These are phyloP conservation scores for Lasioglossum lativentre DNA, from an alignment of 2,888 invertebrate genomes.

Conservation along the genomic window DNA sequence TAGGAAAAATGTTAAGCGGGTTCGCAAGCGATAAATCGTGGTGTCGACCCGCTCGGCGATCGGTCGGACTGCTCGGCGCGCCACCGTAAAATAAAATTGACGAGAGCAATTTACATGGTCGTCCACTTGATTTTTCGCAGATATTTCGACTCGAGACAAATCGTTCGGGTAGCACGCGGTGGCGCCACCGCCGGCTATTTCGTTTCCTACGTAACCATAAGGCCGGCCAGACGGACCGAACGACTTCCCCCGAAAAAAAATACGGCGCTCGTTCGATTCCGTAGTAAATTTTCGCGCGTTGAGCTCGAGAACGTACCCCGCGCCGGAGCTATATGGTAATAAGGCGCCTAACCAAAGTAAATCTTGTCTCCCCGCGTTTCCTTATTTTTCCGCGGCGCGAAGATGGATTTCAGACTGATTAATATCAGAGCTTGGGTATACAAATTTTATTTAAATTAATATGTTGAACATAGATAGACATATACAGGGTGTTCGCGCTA, in stretches of 20 bases:
- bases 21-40: constrained; percentile 26
- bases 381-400: constrained; percentile 33
- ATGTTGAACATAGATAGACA: too few relatives aligned
- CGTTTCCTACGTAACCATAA: constrained; percentile 35
- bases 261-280: constrained; percentile 33
- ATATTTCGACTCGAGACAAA: constrained; percentile 61
- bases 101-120: constrained; percentile 56
- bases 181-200: constrained; percentile 19
- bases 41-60: constrained; percentile 20
- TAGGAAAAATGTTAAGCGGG: constrained; percentile 10
- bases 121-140: constrained; percentile 58
- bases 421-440: constrained; percentile 23
- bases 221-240: constrained; percentile 30
- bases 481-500: too few relatives aligned
- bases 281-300: constrained; percentile 42
- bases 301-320: constrained; percentile 23
- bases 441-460: too few relatives aligned
- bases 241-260: constrained; percentile 13
- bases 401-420: constrained; percentile 38
- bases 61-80: constrained; percentile 11
- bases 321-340: constrained; percentile 36
- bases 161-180: constrained; percentile 32
- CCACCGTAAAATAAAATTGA: constrained; percentile 51
- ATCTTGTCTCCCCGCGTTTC: constrained; percentile 24
- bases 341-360: constrained; percentile 19